Evolutionary conservation across 2,797 vertebrate species (phyloP).

Genomic region (Xenentodon cancila): DNA sequence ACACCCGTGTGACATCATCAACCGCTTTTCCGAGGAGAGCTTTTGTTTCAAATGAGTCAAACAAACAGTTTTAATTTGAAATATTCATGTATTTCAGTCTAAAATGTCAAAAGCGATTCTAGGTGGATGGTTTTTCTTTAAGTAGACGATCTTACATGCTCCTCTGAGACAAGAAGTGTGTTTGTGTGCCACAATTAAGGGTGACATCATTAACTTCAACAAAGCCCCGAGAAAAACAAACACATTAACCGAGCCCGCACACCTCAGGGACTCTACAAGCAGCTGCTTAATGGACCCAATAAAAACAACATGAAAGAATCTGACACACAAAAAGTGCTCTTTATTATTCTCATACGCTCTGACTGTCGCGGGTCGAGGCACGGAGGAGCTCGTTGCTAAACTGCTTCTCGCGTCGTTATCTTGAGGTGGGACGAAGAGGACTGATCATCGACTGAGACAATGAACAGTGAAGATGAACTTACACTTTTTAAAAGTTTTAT

Average conservation of each 20-base stretch:
- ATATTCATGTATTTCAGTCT: background rate
- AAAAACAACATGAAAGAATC: conserved; percentile 50
- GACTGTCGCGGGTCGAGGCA: conserved; percentile 22
- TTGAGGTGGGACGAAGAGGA: background rate
- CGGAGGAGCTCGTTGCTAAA: conserved; percentile 25
- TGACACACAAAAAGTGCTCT: conserved; percentile 33
- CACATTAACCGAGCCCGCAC: conserved; percentile 49
- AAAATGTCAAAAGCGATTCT: background rate
- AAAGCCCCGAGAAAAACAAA: conserved; percentile 76
- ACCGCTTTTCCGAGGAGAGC: no score
- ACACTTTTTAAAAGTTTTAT: no score
- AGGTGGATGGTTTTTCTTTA: background rate
- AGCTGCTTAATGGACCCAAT: conserved; percentile 62
- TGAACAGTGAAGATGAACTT: no score
- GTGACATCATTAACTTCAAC: conserved; percentile 71
- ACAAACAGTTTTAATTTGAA: no score
- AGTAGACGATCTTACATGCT: conserved; percentile 3
- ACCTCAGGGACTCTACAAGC: conserved; percentile 49
- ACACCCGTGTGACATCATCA: no score
- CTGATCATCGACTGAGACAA: background rate
- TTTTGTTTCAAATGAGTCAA: no score
- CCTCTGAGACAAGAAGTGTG: conserved; percentile 47
- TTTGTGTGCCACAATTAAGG: conserved; percentile 54
- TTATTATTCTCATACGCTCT: conserved; percentile 13
- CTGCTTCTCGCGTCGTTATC: conserved; percentile 27